Evolutionary conservation across 2,888 invertebrate species (phyloP), one percentile per base, ranked within the genome.

Genomic region (Priocnemis perturbator): DNA sequence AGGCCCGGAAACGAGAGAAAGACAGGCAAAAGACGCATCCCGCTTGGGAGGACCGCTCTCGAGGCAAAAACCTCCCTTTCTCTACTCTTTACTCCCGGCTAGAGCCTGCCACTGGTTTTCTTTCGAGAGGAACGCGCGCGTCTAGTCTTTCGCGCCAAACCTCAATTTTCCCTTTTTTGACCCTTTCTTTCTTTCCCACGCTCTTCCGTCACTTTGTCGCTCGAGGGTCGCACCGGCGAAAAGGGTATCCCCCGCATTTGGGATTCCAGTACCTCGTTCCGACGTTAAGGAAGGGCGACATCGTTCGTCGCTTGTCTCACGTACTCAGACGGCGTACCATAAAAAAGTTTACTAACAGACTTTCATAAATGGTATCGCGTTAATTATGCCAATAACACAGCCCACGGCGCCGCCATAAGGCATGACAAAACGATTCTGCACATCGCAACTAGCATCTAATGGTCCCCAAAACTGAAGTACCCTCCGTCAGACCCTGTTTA

Each of bases 11-110:
- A 71, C 82, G 73, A 64, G 69, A 81, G 78, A 59, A 45, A 74
- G 73, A 73, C 79, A 73, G 76, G 82, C 63, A 81, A 85, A 86
- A 85, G 85, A 82, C 83, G 82, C 81, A 81, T 82, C 79, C 73
- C 60, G 65, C 64, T 69, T 73, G 66, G 77, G 74, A 69, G 77
- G 81, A 69, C 56, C 71, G 57, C 69, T 73, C 65, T 71, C 55
- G 55, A 73, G 63, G 23, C 57, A 71, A 69, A 69, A 73, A 71
- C 57, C 37, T 37, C 37, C 7, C 37, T 37, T 37, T 37, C 37
- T 37, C 37, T 11, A 64, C 26, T 57, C 30, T 19, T 19, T 59
- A 60, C 68, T n/a, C 37, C 44, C 47, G 11, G 20, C 56, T 17
- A 20, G 30, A 17, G n/a, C 4, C 11, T 11, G 7, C 37, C 37